phyloP scores from a whole-genome alignment of 2,888 invertebrate species.

The Pseudococcus jackbeardsleyi region DNA sequence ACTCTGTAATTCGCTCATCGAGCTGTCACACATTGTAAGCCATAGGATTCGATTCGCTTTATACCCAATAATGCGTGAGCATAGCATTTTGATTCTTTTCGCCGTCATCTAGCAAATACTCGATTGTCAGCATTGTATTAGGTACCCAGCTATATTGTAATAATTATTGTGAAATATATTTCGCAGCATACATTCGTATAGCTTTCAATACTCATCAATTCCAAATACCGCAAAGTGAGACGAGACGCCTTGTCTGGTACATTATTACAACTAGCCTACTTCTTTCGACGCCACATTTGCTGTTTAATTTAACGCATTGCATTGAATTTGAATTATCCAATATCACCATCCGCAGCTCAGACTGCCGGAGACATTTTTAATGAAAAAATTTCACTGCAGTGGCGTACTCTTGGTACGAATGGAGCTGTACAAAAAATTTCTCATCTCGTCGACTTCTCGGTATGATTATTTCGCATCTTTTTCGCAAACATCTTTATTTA shows the following conservation, averaged over 20 bases:
- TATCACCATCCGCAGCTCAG: background rate
- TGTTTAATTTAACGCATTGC: constrained; percentile 2
- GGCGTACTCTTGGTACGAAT: too few species aligned
- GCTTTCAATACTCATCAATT: background rate
- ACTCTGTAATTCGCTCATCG: constrained; percentile 7
- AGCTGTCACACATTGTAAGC: background rate
- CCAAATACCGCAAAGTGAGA: background rate
- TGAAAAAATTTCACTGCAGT: background rate
- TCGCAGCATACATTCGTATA: background rate
- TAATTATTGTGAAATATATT: constrained; percentile 6
- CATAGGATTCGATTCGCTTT: background rate
- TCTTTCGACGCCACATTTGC: background rate
- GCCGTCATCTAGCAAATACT: background rate
- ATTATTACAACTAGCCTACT: background rate
- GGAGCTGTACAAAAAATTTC: background rate
- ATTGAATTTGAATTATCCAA: background rate
- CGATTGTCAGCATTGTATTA: background rate
- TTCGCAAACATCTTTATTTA: background rate
- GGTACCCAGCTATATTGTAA: background rate
- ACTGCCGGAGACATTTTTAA: constrained; percentile 4
- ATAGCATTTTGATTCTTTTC: background rate
- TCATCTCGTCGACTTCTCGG: background rate
- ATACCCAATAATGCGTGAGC: background rate
- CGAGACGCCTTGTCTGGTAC: background rate
- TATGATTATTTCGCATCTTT: background rate